Base-by-base conservation (phyloP, 2,113 vertebrate genomes). In the Gallinago paraguaiae region DNA sequence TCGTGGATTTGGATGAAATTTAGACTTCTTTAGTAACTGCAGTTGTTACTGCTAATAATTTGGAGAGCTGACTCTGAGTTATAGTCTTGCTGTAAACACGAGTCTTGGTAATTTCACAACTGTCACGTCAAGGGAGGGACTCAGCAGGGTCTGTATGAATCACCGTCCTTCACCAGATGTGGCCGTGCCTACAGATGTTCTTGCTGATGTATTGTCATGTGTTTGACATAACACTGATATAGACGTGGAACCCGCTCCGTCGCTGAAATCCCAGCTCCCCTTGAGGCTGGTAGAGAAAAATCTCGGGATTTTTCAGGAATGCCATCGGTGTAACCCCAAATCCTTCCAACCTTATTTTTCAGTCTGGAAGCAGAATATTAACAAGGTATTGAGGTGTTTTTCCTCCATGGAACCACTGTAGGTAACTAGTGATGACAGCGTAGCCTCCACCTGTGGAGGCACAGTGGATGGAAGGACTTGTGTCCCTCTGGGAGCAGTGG, bases 171-270 rank as follows among this genome's bases (percentile, higher is more conserved):
- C 3, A 7, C 74, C 83, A 88, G 77, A 7, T 61, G 57, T 60
- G 46, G 17, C 39, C 4, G 1, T 41, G 46, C 46, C 31, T 50
- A 2, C 80, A 61, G 35, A n/a, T 68, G 50, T 84, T 82, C 54
- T 48, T 48, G 71, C 41, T 48, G 64, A 31, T 46, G 13, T 3
- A 1, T 30, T 41, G 41, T 57, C 71, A 3, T 5, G 4, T 18
- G 39, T 57, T 78, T 11, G 10, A 27, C 31, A 25, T 37, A 2
- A 8, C 10, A 0, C 53, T 31, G 41, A 12, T 1, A 20, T 1
- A 20, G 24, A 63, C 1, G 1, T 33, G 54, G 53, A 28, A 53
- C 51, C 50, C 14, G 7, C 28, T 39, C 61, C 5, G 5, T 37
- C 59, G 5, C 39, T 35, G 82, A 65, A 57, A 67, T 70, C 46